phyloP scores from a whole-genome alignment of 2,797 vertebrate genomes.

The Danio jaintianensis region DNA sequence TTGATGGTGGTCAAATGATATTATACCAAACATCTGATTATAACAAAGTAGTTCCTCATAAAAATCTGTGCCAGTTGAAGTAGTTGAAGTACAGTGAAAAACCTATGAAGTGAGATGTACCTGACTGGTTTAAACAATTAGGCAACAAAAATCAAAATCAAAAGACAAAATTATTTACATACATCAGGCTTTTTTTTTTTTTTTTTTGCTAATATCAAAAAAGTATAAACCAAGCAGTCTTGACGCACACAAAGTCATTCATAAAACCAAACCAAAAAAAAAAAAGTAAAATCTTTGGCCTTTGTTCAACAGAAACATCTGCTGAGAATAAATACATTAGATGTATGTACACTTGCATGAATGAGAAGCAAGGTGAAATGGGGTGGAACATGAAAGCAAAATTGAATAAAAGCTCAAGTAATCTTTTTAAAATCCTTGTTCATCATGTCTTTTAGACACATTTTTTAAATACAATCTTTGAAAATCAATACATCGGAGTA shows the following conservation, averaged over 20 bases:
- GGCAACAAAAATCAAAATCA: not conserved
- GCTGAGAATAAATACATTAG: slow-evolving; percentile 57
- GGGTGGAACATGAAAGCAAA: not conserved
- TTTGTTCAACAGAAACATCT: slow-evolving; percentile 24
- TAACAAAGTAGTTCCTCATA: slow-evolving; percentile 1
- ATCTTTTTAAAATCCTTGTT: not conserved
- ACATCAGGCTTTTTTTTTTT: slow-evolving; percentile 38
- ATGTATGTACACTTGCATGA: slow-evolving; percentile 26
- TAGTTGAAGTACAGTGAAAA: slow-evolving; percentile 13
- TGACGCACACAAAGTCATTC: not conserved
- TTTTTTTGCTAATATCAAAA: not conserved
- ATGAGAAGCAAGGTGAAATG: slow-evolving; percentile 54
- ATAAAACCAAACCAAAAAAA: slow-evolving; percentile 28
- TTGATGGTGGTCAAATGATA: not conserved
- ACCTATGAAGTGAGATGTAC: slow-evolving; percentile 45
- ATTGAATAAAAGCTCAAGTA: not conserved
- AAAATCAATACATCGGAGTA: not conserved
- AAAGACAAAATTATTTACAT: slow-evolving; percentile 51
- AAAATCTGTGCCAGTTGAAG: slow-evolving; percentile 6
- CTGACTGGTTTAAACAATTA: slow-evolving; percentile 35
- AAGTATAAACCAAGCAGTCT: not conserved
- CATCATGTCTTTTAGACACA: not conserved
- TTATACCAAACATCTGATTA: slow-evolving; percentile 3
- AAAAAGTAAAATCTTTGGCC: slow-evolving; percentile 47
- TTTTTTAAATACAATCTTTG: slow-evolving; percentile 27